Evolutionary conservation across 2,888 invertebrate species (phyloP).

Genomic region (Pterostichus niger): DNA sequence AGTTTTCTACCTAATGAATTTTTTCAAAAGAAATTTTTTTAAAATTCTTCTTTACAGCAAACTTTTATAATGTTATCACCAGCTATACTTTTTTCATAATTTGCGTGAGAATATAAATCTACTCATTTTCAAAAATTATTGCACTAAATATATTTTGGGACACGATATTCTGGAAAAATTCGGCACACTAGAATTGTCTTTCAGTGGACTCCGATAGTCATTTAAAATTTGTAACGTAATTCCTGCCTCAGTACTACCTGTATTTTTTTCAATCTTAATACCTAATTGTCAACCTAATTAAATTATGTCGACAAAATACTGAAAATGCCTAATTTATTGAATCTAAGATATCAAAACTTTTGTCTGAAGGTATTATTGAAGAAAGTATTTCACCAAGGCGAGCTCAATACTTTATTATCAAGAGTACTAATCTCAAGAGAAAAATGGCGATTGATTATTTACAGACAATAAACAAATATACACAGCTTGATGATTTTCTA

Average conservation of each 20-base stretch:
- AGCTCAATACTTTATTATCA: too few species aligned
- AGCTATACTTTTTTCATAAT: background rate
- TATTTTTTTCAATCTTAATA: background rate
- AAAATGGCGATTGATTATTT: too few species aligned
- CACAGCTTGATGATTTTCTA: too few species aligned
- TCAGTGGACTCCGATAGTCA: background rate
- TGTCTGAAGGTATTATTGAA: too few species aligned
- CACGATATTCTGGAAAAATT: background rate
- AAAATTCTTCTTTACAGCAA: background rate
- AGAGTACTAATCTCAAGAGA: too few species aligned
- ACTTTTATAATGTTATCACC: conserved; percentile 5
- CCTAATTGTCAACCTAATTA: background rate
- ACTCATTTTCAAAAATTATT: background rate
- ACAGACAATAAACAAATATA: too few species aligned
- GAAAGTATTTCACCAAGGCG: too few species aligned
- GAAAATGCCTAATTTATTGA: too few species aligned
- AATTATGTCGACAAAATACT: conserved; percentile 17
- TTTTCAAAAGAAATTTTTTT: background rate
- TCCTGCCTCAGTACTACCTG: background rate
- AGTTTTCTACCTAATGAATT: background rate
- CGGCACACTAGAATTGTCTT: background rate
- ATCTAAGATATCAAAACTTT: too few species aligned
- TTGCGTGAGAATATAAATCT: background rate
- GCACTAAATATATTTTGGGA: background rate
- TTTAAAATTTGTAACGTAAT: background rate